These are phyloP conservation scores for Coccyzus lansbergi DNA, from an alignment of 2,797 vertebrate species.

Conservation along the genomic window DNA sequence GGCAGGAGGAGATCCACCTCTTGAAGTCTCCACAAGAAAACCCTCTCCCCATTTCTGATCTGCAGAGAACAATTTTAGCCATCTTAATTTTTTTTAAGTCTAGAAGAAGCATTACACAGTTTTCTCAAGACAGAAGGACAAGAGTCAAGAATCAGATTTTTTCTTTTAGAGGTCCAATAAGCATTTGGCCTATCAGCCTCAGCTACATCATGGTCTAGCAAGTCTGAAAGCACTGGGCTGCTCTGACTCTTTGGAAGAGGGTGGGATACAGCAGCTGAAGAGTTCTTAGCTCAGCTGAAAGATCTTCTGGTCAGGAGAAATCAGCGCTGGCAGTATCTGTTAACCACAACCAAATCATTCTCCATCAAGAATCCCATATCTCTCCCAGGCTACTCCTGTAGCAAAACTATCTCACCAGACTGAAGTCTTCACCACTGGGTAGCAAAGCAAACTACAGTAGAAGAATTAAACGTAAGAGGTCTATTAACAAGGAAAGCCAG, in stretches of 20 bases:
- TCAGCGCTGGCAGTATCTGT: background rate
- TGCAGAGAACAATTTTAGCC: background rate
- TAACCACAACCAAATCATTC: too few species aligned
- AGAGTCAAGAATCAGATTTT: background rate
- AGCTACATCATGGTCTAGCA: background rate
- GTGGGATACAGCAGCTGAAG: rapidly evolving
- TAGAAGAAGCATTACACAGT: background rate
- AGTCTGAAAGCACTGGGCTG: background rate
- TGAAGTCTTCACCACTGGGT: background rate
- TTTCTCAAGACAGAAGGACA: background rate
- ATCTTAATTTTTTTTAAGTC: rapidly evolving
- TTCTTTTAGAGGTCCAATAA: background rate
- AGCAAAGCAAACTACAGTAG: background rate
- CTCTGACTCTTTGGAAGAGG: background rate
- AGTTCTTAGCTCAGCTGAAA: background rate
- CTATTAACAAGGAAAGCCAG: background rate
- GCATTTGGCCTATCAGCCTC: background rate
- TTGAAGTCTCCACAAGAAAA: background rate
- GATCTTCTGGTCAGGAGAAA: background rate
- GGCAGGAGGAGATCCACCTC: background rate
- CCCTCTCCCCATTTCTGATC: background rate
- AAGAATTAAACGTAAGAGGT: background rate
- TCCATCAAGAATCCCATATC: background rate
- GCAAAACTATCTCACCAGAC: too few species aligned
- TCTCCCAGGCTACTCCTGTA: background rate